Conservation (phyloP, 2,888 invertebrate genomes). For the Caenorhabditis doughertyi region DNA sequence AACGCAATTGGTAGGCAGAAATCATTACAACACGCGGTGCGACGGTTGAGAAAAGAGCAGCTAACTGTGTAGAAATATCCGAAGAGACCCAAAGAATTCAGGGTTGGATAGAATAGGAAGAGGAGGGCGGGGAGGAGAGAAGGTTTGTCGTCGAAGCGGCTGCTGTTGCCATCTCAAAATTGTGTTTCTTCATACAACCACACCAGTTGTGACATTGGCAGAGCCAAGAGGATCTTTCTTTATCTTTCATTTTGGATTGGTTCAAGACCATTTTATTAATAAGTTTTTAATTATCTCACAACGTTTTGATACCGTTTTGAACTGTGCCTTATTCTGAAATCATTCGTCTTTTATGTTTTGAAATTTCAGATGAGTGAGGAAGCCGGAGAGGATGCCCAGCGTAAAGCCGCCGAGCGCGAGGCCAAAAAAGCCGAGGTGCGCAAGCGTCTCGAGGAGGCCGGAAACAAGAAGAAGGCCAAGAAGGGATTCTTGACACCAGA, state of each 20-base stretch:
- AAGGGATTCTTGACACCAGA: conserved; percentile 99
- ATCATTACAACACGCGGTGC: conserved; percentile 41
- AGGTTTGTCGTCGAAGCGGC: neutral
- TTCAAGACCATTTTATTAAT: neutral
- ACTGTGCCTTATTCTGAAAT: neutral
- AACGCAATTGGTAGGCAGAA: conserved; percentile 57
- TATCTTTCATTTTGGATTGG: neutral
- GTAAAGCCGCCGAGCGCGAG: conserved; percentile 96
- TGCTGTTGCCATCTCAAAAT: conserved; percentile 46
- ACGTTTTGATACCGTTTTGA: neutral
- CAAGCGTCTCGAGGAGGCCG: conserved; percentile 98
- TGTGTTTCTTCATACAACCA: conserved; percentile 45
- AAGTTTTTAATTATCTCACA: neutral
- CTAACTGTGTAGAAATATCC: conserved; percentile 16
- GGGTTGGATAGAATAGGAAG: too few species aligned
- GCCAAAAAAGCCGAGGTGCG: conserved; percentile 96
- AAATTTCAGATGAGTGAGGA: conserved; percentile 69
- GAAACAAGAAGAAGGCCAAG: conserved; percentile 91
- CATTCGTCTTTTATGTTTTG: neutral
- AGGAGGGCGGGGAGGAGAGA: conserved; percentile 22
- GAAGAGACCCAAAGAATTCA: conserved; percentile 32
- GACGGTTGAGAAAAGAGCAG: conserved; percentile 36
- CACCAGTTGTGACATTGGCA: conserved; percentile 54
- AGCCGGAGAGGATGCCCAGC: conserved; percentile 68
- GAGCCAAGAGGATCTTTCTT: neutral